Percentiles rank a stretch among this genome's conserved stretches.
Evolutionary conservation across 2,888 invertebrate species (phyloP).

Genomic region (Gymnoscelis rufifasciata): DNA sequence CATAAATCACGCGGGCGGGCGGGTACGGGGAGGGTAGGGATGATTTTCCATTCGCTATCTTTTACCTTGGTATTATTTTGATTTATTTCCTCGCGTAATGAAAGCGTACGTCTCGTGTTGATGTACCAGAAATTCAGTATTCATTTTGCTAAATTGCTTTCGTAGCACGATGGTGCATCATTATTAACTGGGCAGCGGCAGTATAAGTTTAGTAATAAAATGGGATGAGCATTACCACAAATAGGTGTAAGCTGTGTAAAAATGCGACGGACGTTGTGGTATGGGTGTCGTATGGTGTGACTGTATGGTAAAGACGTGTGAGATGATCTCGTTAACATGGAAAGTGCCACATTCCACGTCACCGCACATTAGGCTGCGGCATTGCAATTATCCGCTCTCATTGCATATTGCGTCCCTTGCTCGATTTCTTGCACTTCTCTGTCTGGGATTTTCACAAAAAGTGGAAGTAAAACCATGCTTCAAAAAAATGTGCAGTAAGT

Average conservation of each 20-base stretch:
- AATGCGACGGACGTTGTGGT: slow-evolving; percentile 61
- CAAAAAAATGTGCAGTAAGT: too few species aligned
- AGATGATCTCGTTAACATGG: slow-evolving; percentile 63
- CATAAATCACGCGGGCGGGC: slow-evolving; percentile 62
- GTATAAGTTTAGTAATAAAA: slow-evolving; percentile 55
- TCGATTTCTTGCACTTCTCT: slow-evolving; percentile 33
- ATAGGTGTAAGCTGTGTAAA: slow-evolving; percentile 59
- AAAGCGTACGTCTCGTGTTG: slow-evolving; percentile 72
- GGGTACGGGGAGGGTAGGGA: slow-evolving; percentile 44
- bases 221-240: slow-evolving; percentile 58
- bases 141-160: slow-evolving; percentile 52
- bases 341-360: slow-evolving; percentile 60
- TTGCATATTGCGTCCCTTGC: slow-evolving; percentile 30
- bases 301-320: slow-evolving; percentile 34
- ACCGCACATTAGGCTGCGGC: slow-evolving; percentile 64
- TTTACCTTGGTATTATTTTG: slow-evolving; percentile 75
- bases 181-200: slow-evolving; percentile 51
- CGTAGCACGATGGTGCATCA: slow-evolving; percentile 39
- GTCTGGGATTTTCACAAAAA: too few species aligned
- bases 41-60: slow-evolving; percentile 78
- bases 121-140: slow-evolving; percentile 62
- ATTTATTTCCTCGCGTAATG: slow-evolving; percentile 74
- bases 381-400: slow-evolving; percentile 52
- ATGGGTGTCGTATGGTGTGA: slow-evolving; percentile 29
- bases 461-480: too few species aligned